Evolutionary conservation across 2,113 vertebrate genomes (phyloP).

Genomic region (Tautogolabrus adspersus): DNA sequence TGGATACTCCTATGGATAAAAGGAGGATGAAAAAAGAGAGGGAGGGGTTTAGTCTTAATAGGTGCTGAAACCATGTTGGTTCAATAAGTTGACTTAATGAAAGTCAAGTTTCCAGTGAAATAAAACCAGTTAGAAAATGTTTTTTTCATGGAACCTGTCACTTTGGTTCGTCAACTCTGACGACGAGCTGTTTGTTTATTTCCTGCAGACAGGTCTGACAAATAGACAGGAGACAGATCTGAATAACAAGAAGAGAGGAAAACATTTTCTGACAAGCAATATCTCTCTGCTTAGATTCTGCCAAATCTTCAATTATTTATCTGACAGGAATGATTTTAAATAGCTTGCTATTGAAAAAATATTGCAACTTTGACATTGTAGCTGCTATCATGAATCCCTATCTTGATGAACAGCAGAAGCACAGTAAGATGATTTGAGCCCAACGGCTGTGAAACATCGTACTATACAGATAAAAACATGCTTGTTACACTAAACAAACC

Average conservation of each 20-base stretch:
- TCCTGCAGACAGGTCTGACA: constrained; percentile 24
- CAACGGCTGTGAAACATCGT: background rate
- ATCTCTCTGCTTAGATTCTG: background rate
- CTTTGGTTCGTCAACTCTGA: background rate
- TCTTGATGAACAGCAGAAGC: background rate
- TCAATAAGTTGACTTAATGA: background rate
- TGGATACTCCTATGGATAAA: too few species aligned
- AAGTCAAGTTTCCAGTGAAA: background rate
- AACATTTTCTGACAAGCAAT: constrained; percentile 26
- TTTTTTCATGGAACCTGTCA: background rate
- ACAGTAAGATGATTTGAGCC: background rate
- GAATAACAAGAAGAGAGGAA: constrained; percentile 27
- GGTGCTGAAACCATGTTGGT: background rate
- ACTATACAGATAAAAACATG: too few species aligned
- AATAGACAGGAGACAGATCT: background rate
- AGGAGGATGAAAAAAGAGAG: too few species aligned
- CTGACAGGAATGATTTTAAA: background rate
- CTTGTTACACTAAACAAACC: too few species aligned
- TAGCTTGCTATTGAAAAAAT: background rate
- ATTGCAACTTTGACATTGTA: background rate
- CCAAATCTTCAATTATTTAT: background rate
- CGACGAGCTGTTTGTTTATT: constrained; percentile 15
- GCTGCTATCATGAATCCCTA: background rate
- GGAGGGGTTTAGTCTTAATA: background rate
- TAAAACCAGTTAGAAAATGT: background rate